Conservation (phyloP, 2,888 invertebrate species). For the Drosophila neotestacea region DNA sequence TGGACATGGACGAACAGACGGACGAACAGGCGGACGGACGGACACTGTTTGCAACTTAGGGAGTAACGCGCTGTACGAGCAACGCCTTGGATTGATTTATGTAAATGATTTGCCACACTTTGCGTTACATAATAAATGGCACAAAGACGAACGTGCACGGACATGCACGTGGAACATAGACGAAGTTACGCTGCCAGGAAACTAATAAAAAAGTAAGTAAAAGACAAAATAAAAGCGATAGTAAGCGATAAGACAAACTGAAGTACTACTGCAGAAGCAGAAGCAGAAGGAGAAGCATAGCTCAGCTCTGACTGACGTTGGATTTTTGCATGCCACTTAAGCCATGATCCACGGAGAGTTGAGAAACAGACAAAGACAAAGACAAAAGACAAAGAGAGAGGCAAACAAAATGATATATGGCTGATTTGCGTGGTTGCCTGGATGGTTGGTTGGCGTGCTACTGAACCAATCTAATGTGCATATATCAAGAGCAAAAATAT, state of each 20-base stretch:
- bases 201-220: conserved; percentile 66
- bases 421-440: conserved; percentile 70
- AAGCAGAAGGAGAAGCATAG: background rate
- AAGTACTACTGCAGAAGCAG: conserved; percentile 6
- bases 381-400: conserved; percentile 27
- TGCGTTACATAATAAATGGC: conserved; percentile 77
- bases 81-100: conserved; percentile 72
- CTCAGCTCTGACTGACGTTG: conserved; percentile 50
- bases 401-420: conserved; percentile 75
- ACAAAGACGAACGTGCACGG: conserved; percentile 24
- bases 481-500: conserved; percentile 60
- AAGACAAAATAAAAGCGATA: conserved; percentile 31
- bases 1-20: conserved; percentile 20
- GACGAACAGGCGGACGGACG: too few species aligned
- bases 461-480: conserved; percentile 68
- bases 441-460: conserved; percentile 16
- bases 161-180: conserved; percentile 15
- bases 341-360: conserved; percentile 33
- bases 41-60: conserved; percentile 9
- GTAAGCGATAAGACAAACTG: conserved; percentile 12
- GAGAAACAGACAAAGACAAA: conserved; percentile 13
- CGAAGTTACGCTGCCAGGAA: conserved; percentile 39
- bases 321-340: conserved; percentile 78
- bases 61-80: conserved; percentile 34
- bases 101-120: conserved; percentile 78